Conservation (phyloP, 2,888 invertebrate genomes). For the Athalia rosae region DNA sequence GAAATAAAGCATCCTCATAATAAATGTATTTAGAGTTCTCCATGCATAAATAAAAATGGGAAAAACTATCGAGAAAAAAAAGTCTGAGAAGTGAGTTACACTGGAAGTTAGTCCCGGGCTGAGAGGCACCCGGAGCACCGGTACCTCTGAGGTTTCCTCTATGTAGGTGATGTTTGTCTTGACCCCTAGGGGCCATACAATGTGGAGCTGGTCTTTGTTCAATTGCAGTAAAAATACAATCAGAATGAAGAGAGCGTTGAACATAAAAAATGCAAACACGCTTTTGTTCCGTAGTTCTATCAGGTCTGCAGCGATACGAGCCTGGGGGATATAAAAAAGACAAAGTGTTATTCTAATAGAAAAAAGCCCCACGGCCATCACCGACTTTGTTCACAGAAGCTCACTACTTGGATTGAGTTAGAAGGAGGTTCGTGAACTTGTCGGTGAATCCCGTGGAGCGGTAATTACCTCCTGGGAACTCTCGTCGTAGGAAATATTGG, state of each 20-base stretch:
- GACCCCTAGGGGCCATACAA: constrained; percentile 97
- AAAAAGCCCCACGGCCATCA: constrained; percentile 33
- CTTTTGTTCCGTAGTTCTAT: constrained; percentile 97
- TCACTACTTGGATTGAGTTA: constrained; percentile 48
- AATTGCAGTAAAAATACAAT: constrained; percentile 99
- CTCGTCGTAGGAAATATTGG: constrained; percentile 94
- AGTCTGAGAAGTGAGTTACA: constrained; percentile 51
- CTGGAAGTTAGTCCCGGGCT: constrained; percentile 49
- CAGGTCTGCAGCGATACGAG: constrained; percentile 91
- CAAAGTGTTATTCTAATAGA: constrained; percentile 63
- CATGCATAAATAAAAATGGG: background rate
- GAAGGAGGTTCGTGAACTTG: constrained; percentile 22
- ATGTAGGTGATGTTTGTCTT: constrained; percentile 95
- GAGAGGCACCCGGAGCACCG: constrained; percentile 49
- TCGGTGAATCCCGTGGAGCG: constrained; percentile 61
- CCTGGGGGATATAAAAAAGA: constrained; percentile 79
- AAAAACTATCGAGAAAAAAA: constrained; percentile 1
- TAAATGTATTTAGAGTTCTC: constrained; percentile 2
- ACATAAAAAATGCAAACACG: constrained; percentile 99
- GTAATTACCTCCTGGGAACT: constrained; percentile 92
- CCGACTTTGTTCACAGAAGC: constrained; percentile 43
- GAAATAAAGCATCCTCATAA: background rate
- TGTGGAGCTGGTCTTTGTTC: constrained; percentile 98
- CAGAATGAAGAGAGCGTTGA: constrained; percentile 99
- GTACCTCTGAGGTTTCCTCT: constrained; percentile 94